Base-by-base conservation (phyloP, 2,888 invertebrate genomes). In the Pseudanteris insignis region DNA sequence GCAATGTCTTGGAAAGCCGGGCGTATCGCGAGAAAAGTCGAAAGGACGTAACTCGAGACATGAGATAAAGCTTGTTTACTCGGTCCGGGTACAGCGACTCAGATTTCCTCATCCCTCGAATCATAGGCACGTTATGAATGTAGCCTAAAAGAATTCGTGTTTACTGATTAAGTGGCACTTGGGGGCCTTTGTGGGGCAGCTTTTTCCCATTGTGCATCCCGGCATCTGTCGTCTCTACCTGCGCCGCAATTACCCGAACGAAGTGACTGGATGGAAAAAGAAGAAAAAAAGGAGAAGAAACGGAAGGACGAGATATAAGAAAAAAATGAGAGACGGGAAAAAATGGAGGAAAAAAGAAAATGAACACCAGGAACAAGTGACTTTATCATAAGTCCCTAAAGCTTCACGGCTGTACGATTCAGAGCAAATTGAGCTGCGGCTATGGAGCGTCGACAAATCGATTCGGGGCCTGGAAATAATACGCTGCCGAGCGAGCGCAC, bases 191-290 rank as follows among this genome's bases (percentile, higher is more conserved):
- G 41, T 55, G 55, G 29, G 12, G 44, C 43, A 36, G 34, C 53
- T 43, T 55, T 47, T 54, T 34, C 21, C 28, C 40, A 47, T 47
- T 47, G 41, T 47, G 41, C 15, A 2, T 2, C 29, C 13, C 9
- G 30, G 46, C 54, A 54, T 38, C 54, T 54, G 55, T 46, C 40
- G 40, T 47, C 41, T 40, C 47, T 47, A 55, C 55, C 55, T 55
- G 55, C 53, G 30, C 12, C 11, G 10, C 26, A 26, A 26, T 26
- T n/a, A n/a, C 26, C 8, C 26, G 15, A 36, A 47, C 30, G 40
- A 40, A 50, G 18, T 6, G 4, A 18, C 18, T 4, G 15, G 11
- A 1, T 3, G 6, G 38, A 15, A 2, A 14, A 28, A 9, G 9
- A 14, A 14, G 13, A 14, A 40, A 12, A 34, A 37, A 37, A 24